These are phyloP conservation scores for Sorex maritimensis DNA, from an alignment of 2,797 vertebrate genomes.

Conservation along the genomic window DNA sequence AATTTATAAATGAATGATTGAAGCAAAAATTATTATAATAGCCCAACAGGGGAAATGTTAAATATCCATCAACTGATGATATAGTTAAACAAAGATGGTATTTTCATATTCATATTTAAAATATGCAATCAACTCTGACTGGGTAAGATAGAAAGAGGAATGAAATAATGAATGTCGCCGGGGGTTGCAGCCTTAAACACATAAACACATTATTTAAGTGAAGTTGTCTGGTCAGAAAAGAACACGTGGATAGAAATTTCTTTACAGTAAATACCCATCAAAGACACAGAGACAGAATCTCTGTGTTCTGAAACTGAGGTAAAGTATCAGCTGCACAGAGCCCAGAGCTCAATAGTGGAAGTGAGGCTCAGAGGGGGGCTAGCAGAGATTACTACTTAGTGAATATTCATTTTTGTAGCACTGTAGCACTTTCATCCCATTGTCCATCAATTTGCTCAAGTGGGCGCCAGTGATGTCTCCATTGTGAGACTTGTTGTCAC, in stretches of 20 bases:
- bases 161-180: not conserved
- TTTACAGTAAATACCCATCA: not conserved
- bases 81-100: constrained; percentile 6
- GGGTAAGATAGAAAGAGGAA: not conserved
- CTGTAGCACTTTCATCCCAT: too few relatives aligned
- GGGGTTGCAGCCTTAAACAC: not conserved
- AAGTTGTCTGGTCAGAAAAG: not conserved
- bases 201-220: not conserved
- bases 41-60: not conserved
- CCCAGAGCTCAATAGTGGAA: not conserved
- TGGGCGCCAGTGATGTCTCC: too few relatives aligned
- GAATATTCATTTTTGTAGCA: not conserved
- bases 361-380: fast-evolving
- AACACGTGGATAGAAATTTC: not conserved
- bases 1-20: not conserved
- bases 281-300: not conserved
- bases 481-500: too few relatives aligned
- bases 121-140: not conserved
- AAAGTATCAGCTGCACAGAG: not conserved
- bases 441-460: too few relatives aligned
- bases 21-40: not conserved
- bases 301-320: not conserved
- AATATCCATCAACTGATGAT: not conserved
- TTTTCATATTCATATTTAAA: not conserved
- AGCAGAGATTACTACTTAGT: not conserved